Percentiles rank a stretch among this genome's conserved stretches.
These are phyloP conservation scores for Oceanodroma tethys DNA, from an alignment of 2,113 vertebrate genomes.

Conservation along the genomic window DNA sequence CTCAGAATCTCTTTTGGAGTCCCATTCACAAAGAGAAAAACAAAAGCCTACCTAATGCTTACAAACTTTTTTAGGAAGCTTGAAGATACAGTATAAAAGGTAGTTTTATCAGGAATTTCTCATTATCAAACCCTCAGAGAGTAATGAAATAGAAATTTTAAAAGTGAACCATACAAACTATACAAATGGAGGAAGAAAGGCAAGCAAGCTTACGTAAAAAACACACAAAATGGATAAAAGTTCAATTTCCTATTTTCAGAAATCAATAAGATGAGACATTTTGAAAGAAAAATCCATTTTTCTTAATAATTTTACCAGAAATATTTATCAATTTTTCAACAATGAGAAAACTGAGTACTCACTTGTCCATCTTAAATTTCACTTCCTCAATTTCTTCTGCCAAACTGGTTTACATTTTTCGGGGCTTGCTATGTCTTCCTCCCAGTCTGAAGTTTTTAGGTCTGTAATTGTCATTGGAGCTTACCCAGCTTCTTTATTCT, in stretches of 20 bases:
- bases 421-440: not conserved
- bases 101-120: not conserved
- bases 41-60: not conserved
- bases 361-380: not conserved
- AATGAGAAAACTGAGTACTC: not conserved
- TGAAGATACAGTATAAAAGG: not conserved
- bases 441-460: not conserved
- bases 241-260: fast-evolving
- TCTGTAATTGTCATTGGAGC: not conserved
- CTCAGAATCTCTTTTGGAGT: not conserved
- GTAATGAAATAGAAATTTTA: not conserved
- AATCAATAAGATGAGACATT: not conserved
- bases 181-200: not conserved
- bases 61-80: not conserved
- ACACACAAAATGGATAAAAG: not conserved
- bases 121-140: not conserved
- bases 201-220: not conserved
- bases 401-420: not conserved
- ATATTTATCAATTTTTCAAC: not conserved
- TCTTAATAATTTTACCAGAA: not conserved
- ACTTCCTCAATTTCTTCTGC: not conserved
- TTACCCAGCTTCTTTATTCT: not conserved
- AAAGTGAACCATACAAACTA: not conserved
- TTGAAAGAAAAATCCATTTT: not conserved
- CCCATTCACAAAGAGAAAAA: not conserved